Evolutionary conservation across 2,888 invertebrate species (phyloP), one percentile per base, ranked within the genome.

Genomic region (Marasmarcha lunaedactyla): DNA sequence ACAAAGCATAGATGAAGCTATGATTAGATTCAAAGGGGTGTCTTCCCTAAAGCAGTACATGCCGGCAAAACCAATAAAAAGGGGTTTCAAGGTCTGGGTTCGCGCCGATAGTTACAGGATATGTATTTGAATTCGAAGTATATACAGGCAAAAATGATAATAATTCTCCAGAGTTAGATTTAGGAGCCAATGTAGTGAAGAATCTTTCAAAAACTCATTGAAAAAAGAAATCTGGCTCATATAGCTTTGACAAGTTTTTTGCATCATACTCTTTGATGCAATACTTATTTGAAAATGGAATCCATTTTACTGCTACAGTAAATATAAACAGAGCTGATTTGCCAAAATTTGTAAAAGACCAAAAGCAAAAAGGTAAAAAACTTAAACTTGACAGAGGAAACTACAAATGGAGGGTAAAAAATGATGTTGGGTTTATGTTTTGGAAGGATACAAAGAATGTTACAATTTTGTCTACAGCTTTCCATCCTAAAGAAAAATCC

Each of bases 21-120:
- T 49, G 49, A 40, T 49, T 26, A 13, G 39, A 10, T 49, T 46
- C 45, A 49, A 49, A 41, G 45, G 49, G 1, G 30, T 45, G 9
- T 42, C 43, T 37, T 37, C 30, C 5, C 10, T 48, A 2, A 50
- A 48, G 20, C 45, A 48, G 33, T 50, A 48, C 33, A 50, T 46
- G 48, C 44, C 45, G 4, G 35, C 10, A 13, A 46, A 49, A 34
- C 42, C 46, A 13, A 40, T 43, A 20, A 46, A 47, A 37, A 30
- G 40, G 12, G 30, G 30, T n/a, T 30, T 7, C n/a, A 30, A 30
- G 11, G 30, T 30, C 3, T 30, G 30, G 30, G 9, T 9, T 2
- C 4, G 30, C 2, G 9, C n/a, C 4, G 30, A 30, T 11, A 7
- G 6, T 11, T 30, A 7, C 30, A n/a, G 30, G 30, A n/a, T 30